Evolutionary conservation across 1,140 invertebrate species (phyloP), one percentile per base, ranked within the genome.

Genomic region (Anastatus disparis): DNA sequence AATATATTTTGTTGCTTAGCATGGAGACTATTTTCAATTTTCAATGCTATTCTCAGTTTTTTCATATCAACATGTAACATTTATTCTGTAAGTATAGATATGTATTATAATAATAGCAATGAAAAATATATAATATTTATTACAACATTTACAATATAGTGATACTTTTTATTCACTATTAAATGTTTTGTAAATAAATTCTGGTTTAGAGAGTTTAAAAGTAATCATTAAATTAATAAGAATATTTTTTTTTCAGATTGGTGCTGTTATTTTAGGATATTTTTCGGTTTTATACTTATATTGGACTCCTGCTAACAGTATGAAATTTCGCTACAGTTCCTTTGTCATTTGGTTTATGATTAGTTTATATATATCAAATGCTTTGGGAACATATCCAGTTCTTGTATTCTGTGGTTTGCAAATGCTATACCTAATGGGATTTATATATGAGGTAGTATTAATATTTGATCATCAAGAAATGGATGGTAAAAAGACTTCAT

Each of bases 271-370:
- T 13, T 55, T 86, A 2, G 78, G 86, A 20, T 91, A 91, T 70
- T 48, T 89, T 9, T 79, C 81, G 0, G 38, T 86, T 2, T 79
- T 90, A 0, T 85, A 86, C 56, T 74, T 90, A 10, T 82, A 89
- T 59, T 92, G 91, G 91, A 89, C 82, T 58, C 89, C 88, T 31
- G 82, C 88, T 65, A 88, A 89, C 74, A 88, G 88, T 29, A 74
- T 74, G 20, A 75, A 87, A 38, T 92, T 91, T 75, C 85, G 86
- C 58, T 87, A 87, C 35, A 82, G 85, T 7, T 90, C 90, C 0
- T 87, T 88, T 48, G 78, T 87, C 0, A 78, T 91, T 2, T 92
- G 91, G 91, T 81, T 91, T 3, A 81, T 90, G 2, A 81, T 90
- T 22, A 89, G 88, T 52, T 85, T 89, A 56, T 90, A 88, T 75